Base-by-base conservation (phyloP, 2,113 vertebrate genomes). In the Salvelinus sp. region DNA sequence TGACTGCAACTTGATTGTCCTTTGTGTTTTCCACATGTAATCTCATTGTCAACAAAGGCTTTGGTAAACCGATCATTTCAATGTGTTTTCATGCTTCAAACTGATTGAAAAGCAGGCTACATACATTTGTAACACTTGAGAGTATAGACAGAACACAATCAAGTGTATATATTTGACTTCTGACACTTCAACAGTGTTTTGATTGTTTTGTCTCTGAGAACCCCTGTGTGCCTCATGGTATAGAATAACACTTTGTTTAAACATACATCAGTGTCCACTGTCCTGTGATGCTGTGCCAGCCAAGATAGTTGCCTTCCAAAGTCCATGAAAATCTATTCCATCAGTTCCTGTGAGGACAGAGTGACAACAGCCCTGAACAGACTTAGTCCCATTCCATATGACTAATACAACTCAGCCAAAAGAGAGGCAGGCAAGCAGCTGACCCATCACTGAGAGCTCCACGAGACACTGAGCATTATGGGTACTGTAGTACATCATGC, bases 41-140 rank as follows among this genome's bases (percentile, higher is more conserved):
- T 74, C 65, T 64, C 69, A 22, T 28, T 38, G 54, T 79, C 58
- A 67, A 69, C 27, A 80, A 70, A 68, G 80, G 78, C 83, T 87
- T 90, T 88, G 88, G 85, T 85, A 82, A 67, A 75, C 75, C 71
- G 70, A 25, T 64, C 25, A 81, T 83, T 70, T 70, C 33, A 79
- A 66, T 80, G 79, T 74, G 76, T 75, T 18, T 71, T 23, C 13
- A n/a, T 54, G n/a, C 23, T 20, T 54, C n/a, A 44, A 38, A 69
- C 48, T 38, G 66, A 66, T 50, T 50, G 44, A 73, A 80, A 28
- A 64, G 48, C 50, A 64, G 62, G 76, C 80, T 80, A 71, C 69
- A 71, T 54, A 74, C 58, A 76, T 70, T 75, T 73, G 58, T 7
- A 77, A 86, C 79, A 85, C 73, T 65, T 48, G 14, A 78, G 72